phyloP scores from a whole-genome alignment of 1,140 invertebrate species.

The Drosophila subpulchrella region DNA sequence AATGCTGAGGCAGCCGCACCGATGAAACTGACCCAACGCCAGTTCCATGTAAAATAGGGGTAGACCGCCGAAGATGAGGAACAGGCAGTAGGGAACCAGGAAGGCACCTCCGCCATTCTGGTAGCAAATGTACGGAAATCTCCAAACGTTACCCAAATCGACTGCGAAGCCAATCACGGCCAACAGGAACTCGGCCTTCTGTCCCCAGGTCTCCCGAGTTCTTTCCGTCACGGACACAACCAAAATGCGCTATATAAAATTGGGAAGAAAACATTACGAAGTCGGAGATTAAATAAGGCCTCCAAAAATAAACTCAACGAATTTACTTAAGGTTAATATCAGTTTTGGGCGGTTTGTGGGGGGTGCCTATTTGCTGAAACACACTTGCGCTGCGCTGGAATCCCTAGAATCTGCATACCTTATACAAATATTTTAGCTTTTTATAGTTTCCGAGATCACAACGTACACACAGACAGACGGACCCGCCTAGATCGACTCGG shows the following conservation, averaged over 20 bases:
- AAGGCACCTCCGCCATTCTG: conserved; percentile 95
- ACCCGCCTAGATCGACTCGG: too few species aligned
- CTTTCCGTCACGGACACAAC: conserved; percentile 88
- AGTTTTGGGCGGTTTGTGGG: too few species aligned
- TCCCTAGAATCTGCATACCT: too few species aligned
- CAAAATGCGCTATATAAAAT: conserved; percentile 84
- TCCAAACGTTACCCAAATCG: conserved; percentile 93
- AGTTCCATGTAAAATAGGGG: conserved; percentile 98
- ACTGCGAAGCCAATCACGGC: conserved; percentile 95
- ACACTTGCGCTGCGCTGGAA: too few species aligned
- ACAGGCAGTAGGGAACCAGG: conserved; percentile 96
- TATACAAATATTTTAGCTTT: too few species aligned
- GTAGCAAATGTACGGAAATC: conserved; percentile 93
- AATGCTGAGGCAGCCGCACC: conserved; percentile 95
- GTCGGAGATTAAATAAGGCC: too few species aligned
- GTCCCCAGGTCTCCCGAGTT: conserved; percentile 90
- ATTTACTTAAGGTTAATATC: too few species aligned
- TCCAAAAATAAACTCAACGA: too few species aligned
- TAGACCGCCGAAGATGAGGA: conserved; percentile 95
- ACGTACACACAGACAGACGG: too few species aligned
- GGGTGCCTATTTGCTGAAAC: too few species aligned
- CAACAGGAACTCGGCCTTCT: conserved; percentile 95
- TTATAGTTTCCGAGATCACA: too few species aligned
- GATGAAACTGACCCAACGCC: conserved; percentile 96
- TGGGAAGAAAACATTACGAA: not conserved